Conservation (phyloP, 2,797 vertebrate genomes). For the Myiothlypis chrysogaster region DNA sequence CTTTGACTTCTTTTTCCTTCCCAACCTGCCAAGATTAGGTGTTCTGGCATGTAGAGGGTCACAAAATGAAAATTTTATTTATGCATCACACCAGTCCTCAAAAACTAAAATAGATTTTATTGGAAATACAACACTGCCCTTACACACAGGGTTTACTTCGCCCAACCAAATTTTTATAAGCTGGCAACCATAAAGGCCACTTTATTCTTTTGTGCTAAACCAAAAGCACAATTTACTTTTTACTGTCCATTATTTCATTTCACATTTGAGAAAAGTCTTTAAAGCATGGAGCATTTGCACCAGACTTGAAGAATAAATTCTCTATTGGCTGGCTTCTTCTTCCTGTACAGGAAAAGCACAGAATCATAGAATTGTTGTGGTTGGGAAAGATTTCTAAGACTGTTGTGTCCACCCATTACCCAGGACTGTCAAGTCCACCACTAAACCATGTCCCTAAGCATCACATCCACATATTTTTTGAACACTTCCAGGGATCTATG, state of each 20-base stretch:
- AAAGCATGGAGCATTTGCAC: background rate
- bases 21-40: background rate
- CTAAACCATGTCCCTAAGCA: too few relatives aligned
- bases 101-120: background rate
- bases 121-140: background rate
- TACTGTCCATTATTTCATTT: background rate
- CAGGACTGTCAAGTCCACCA: too few relatives aligned
- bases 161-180: background rate
- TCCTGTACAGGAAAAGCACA: too few relatives aligned
- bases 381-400: too few relatives aligned
- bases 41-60: background rate
- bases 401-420: too few relatives aligned
- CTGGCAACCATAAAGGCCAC: background rate
- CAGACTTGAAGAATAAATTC: background rate
- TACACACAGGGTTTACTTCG: background rate
- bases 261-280: background rate
- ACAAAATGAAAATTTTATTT: background rate
- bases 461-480: too few relatives aligned
- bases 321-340: too few relatives aligned
- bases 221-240: background rate
- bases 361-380: too few relatives aligned
- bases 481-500: too few relatives aligned
- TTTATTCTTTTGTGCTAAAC: background rate
- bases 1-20: background rate
- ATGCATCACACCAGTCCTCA: background rate